These are phyloP conservation scores for Chlamydotis undulata DNA, from an alignment of 2,113 vertebrate species.

Conservation along the genomic window DNA sequence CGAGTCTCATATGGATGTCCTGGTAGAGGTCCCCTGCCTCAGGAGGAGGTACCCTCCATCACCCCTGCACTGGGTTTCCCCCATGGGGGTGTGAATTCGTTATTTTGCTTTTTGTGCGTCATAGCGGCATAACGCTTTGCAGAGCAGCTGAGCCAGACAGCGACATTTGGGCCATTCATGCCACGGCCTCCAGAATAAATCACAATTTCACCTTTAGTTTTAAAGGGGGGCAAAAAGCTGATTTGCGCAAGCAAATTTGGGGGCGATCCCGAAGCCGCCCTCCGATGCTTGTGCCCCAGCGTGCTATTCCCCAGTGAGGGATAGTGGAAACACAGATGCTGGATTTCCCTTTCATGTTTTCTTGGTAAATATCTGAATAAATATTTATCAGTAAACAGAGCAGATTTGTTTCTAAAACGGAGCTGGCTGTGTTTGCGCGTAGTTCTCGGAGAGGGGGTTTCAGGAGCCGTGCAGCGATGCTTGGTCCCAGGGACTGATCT, in stretches of 20 bases:
- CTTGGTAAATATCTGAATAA: conserved; percentile 25
- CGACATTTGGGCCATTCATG: fast-evolving
- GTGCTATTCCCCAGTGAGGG: background rate
- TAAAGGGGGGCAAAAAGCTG: background rate
- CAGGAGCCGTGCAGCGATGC: background rate
- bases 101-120: background rate
- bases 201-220: background rate
- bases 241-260: background rate
- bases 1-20: fast-evolving
- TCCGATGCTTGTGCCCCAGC: background rate
- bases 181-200: background rate
- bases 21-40: background rate
- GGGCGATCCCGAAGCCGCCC: background rate
- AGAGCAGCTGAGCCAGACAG: background rate
- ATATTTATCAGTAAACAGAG: conserved; percentile 56
- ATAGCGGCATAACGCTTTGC: fast-evolving
- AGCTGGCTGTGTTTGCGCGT: background rate
- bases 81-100: background rate
- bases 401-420: background rate
- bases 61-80: background rate
- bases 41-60: background rate
- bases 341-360: conserved; percentile 38
- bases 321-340: conserved; percentile 1
- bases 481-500: background rate
- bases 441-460: background rate